phyloP scores from a whole-genome alignment of 2,888 invertebrate species.

The Villa cingulata region DNA sequence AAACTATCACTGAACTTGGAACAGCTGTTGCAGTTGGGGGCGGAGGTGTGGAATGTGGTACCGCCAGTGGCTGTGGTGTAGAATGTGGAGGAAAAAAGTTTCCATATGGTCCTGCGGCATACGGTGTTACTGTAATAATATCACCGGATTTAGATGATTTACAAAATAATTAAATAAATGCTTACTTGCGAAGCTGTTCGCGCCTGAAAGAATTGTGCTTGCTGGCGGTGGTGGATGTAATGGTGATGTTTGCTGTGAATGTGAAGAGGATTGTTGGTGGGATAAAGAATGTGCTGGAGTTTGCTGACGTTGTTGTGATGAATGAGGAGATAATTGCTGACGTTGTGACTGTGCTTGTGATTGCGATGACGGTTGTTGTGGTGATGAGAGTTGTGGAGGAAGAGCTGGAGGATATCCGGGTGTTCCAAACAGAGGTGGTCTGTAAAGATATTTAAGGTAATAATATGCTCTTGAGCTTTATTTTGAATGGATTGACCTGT shows the following conservation, averaged over 20 bases:
- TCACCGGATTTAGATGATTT: background rate
- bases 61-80: conserved; percentile 18
- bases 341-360: background rate
- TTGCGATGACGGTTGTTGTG: background rate
- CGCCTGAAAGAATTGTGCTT: conserved; percentile 7
- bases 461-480: background rate
- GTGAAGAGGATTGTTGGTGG: background rate
- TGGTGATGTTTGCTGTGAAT: conserved; percentile 3
- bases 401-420: conserved; percentile 28
- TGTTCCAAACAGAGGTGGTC: conserved; percentile 30
- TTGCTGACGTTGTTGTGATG: conserved; percentile 1
- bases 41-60: conserved; percentile 15
- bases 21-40: conserved; percentile 20
- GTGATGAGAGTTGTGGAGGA: conserved; percentile 15
- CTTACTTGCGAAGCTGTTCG: conserved; percentile 3
- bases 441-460: conserved; percentile 7
- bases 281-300: conserved; percentile 10
- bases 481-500: conserved; percentile 21
- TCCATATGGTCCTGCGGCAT: conserved; percentile 12
- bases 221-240: conserved; percentile 11
- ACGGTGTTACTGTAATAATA: conserved; percentile 2
- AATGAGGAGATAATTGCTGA: conserved; percentile 1
- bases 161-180: background rate
- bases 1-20: conserved; percentile 19
- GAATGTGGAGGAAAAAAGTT: conserved; percentile 11